Conservation (phyloP, 2,888 invertebrate genomes). For the Lepas anatifera region DNA sequence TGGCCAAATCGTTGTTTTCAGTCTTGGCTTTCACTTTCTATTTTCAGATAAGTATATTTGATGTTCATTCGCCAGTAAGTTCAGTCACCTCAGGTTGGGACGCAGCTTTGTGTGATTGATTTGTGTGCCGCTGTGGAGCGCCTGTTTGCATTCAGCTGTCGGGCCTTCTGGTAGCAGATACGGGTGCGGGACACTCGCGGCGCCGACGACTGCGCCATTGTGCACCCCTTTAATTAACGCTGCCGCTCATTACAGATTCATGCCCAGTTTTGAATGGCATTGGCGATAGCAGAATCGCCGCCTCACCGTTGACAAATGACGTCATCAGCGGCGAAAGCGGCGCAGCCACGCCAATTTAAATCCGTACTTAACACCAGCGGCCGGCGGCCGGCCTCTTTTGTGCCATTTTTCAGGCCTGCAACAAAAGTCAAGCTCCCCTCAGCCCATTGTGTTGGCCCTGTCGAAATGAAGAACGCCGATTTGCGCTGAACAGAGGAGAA, state of each 20-base stretch:
- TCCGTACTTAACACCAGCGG: neutral
- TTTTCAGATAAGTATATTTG: too few species aligned
- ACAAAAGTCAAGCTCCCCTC: constrained; percentile 11
- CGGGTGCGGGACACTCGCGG: too few species aligned
- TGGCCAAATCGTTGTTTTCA: too few species aligned
- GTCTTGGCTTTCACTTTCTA: too few species aligned
- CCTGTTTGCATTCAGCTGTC: too few species aligned
- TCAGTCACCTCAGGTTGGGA: too few species aligned
- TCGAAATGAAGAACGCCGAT: constrained; percentile 6
- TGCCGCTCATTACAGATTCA: neutral
- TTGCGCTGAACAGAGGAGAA: constrained; percentile 1
- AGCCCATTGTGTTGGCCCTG: neutral
- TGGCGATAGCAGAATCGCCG: neutral
- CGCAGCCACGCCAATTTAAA: neutral
- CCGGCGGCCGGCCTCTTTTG: neutral
- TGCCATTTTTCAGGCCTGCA: neutral
- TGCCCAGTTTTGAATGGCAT: neutral
- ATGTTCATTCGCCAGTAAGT: too few species aligned
- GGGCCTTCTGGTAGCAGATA: too few species aligned
- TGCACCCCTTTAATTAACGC: neutral
- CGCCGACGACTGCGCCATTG: too few species aligned
- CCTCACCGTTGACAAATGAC: neutral
- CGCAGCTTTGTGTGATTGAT: too few species aligned
- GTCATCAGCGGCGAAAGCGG: neutral
- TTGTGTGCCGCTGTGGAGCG: too few species aligned